phyloP scores from a whole-genome alignment of 1,140 invertebrate genomes.

The Eciton burchellii region DNA sequence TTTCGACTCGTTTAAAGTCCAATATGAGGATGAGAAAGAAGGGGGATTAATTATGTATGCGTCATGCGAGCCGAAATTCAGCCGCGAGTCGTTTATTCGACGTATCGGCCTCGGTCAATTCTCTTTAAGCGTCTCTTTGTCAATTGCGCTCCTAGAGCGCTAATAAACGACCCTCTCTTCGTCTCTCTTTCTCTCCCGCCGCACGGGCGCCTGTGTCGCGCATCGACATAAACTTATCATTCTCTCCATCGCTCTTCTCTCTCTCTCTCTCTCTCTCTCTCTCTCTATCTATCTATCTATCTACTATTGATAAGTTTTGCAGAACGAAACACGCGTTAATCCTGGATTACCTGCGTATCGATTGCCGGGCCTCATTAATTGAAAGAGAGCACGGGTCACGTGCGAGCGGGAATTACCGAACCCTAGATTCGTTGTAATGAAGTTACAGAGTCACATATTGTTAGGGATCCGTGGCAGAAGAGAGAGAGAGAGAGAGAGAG shows the following conservation, averaged over 20 bases:
- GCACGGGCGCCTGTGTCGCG: neutral
- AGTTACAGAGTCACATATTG: constrained; percentile 58
- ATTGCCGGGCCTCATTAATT: constrained; percentile 60
- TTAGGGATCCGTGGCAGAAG: constrained; percentile 20
- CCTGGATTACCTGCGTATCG: constrained; percentile 29
- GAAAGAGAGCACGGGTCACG: constrained; percentile 67
- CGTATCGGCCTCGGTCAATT: neutral
- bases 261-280: no score
- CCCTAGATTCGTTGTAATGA: constrained; percentile 58
- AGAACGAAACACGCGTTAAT: constrained; percentile 30
- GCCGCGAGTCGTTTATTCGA: constrained; percentile 14
- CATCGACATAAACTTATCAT: constrained; percentile 10
- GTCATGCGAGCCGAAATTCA: constrained; percentile 11
- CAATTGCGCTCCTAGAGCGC: constrained; percentile 1
- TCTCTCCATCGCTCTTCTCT: neutral
- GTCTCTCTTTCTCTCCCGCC: neutral
- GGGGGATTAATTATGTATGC: constrained; percentile 29
- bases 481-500: no score
- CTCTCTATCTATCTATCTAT: no score
- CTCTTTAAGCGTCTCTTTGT: constrained; percentile 19
- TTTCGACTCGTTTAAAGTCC: constrained; percentile 39
- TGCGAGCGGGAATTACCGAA: constrained; percentile 73
- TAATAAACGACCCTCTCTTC: neutral
- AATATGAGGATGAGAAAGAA: neutral
- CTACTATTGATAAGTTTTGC: constrained; percentile 38